Evolutionary conservation across 2,113 vertebrate genomes (phyloP).

Genomic region (Cheirogaleus medius): DNA sequence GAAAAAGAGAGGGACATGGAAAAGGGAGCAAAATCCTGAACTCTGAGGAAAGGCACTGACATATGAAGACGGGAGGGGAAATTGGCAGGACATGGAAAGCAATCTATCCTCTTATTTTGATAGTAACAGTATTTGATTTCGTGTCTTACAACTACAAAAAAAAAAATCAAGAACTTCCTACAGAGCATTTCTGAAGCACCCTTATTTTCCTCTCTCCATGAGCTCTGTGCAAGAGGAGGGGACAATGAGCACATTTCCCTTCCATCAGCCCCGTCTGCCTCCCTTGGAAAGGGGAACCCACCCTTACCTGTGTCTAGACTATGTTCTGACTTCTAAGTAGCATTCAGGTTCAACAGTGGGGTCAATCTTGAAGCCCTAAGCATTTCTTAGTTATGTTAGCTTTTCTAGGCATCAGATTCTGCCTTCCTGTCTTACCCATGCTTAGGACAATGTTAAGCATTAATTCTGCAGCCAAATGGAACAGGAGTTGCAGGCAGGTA

Average conservation of each 20-base stretch:
- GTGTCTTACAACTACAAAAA: conserved; percentile 4
- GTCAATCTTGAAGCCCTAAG: background rate
- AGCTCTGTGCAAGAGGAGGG: conserved; percentile 17
- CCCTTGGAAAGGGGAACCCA: background rate
- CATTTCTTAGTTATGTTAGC: background rate
- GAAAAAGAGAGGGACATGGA: background rate
- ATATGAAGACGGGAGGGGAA: background rate
- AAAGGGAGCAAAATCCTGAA: background rate
- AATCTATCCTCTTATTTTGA: conserved; percentile 39
- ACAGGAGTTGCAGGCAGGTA: background rate
- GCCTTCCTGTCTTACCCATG: background rate
- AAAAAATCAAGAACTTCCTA: conserved; percentile 17
- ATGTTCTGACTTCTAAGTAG: conserved; percentile 15
- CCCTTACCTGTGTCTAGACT: background rate
- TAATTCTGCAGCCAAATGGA: background rate
- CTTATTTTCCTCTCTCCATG: background rate
- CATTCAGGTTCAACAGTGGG: background rate
- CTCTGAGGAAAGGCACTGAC: background rate
- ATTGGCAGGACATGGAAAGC: background rate
- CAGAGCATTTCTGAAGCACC: background rate
- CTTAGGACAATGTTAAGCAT: background rate
- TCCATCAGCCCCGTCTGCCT: background rate
- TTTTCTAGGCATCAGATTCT: conserved; percentile 37
- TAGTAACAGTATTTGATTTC: background rate
- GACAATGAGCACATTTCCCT: background rate